Conservation (phyloP, 2,113 vertebrate species). For the Chrysochloris asiatica region DNA sequence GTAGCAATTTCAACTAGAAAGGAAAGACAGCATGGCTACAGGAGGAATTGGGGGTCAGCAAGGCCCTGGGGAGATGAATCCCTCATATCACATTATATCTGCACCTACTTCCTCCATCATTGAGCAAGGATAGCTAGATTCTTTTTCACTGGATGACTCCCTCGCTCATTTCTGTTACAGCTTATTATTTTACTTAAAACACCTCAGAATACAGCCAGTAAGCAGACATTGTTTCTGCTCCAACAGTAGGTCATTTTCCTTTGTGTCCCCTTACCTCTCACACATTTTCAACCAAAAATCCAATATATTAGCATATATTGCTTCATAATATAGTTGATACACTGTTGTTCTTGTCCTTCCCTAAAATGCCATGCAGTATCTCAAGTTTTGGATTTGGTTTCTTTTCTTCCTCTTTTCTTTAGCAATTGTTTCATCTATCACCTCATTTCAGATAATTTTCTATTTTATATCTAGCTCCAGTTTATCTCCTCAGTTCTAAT, state of each 20-base stretch:
- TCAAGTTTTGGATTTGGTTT: not conserved
- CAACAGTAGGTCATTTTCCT: not conserved
- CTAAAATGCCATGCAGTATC: not conserved
- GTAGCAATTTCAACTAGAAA: not conserved
- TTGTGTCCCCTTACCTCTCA: not conserved
- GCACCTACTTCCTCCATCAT: not conserved
- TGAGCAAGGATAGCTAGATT: not conserved
- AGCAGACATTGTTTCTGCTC: not conserved
- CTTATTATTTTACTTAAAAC: not conserved
- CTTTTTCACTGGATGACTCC: not conserved
- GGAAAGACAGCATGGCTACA: not conserved
- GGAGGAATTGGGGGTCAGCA: not conserved
- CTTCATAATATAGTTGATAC: no score
- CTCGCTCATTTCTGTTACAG: not conserved
- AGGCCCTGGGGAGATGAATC: not conserved
- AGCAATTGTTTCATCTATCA: not conserved
- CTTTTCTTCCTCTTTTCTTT: not conserved
- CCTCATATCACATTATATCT: not conserved
- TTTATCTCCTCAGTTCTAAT: not conserved
- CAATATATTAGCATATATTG: no score
- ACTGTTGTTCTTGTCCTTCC: no score
- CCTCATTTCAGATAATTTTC: not conserved
- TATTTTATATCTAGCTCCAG: not conserved
- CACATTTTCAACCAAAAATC: not conserved
- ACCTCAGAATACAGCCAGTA: not conserved